Evolutionary conservation across 1,140 invertebrate genomes (phyloP), one percentile per base, ranked within the genome.

Genomic region (Drosophila kohkoa): DNA sequence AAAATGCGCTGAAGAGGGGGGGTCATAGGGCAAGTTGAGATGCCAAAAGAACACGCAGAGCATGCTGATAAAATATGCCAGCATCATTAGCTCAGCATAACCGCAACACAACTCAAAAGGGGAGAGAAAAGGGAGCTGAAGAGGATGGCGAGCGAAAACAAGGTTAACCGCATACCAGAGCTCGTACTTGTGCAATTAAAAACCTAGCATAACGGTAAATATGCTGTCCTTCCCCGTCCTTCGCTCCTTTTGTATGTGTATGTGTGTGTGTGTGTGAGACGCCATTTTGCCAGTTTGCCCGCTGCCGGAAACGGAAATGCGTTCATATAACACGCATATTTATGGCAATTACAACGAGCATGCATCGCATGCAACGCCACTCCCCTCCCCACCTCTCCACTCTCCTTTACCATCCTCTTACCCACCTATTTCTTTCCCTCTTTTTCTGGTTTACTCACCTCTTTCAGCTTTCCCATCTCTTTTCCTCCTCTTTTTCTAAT

Each of bases 231-330:
- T 3, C 38, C 11, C 11, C 5, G 1, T 15, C 35, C 16, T 35
- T n/a, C 4, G 30, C 15, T 5, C 1, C 20, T 30, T 2, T 10
- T 11, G 7, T 32, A 5, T 62, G 45, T 45, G 15, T 20, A 2
- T 20, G 20, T 32, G 35, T 10, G 10, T 8, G 35, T 32, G 48
- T 32, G 48, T 70, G 35, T 48, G 16, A 54, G 35, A 5, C 57
- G 49, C 55, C 65, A 68, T 62, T 68, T 75, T 75, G 65, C 38
- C 20, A 60, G 52, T 67, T 67, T 35, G 45, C 62, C 45, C 11
- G 45, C 52, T 51, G 52, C 35, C 63, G 64, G 69, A 82, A 83
- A 58, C 80, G 75, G 63, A 83, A 82, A 48, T 52, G 81, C 67
- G 67, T 54, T 58, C 55, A 78, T 35, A 55, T 63, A 79, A 64